Evolutionary conservation across 2,888 invertebrate genomes (phyloP).

Genomic region (Volucella inanis): DNA sequence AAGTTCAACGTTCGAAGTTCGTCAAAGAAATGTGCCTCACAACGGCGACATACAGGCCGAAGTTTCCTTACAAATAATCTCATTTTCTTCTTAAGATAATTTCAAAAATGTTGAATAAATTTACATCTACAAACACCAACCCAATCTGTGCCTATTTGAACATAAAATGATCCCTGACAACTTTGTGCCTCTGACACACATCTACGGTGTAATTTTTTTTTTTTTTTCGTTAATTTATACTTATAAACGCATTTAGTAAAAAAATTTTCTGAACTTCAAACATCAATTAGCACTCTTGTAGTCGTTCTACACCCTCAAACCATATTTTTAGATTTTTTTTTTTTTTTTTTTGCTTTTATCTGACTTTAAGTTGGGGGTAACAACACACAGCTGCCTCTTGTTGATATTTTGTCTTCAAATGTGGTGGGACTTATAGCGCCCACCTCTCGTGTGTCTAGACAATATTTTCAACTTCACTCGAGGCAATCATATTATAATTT

Average conservation of each 20-base stretch:
- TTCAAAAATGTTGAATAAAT: no score
- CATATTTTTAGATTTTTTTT: conserved; percentile 20
- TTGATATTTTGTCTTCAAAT: conserved; percentile 1
- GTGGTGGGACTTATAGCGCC: background rate
- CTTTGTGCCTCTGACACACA: no score
- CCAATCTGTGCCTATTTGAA: no score
- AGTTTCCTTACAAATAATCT: no score
- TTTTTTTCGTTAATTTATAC: background rate
- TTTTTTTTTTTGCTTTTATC: conserved; percentile 34
- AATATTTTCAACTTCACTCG: background rate
- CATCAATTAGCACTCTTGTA: conserved; percentile 52
- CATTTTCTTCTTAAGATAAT: no score
- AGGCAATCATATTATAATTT: conserved; percentile 37
- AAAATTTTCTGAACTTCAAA: conserved; percentile 37
- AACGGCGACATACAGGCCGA: no score
- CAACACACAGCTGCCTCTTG: conserved; percentile 14
- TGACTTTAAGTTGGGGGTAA: background rate
- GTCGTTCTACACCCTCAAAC: no score
- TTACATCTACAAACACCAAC: no score
- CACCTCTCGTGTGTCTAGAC: conserved; percentile 37
- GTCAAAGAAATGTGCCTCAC: no score
- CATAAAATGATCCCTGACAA: no score
- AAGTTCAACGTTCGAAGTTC: no score
- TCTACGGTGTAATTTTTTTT: no score
- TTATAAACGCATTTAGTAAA: conserved; percentile 58